Evolutionary conservation across 2,888 invertebrate genomes (phyloP), one percentile per base, ranked within the genome.

Genomic region (Leptogaster cylindrica): DNA sequence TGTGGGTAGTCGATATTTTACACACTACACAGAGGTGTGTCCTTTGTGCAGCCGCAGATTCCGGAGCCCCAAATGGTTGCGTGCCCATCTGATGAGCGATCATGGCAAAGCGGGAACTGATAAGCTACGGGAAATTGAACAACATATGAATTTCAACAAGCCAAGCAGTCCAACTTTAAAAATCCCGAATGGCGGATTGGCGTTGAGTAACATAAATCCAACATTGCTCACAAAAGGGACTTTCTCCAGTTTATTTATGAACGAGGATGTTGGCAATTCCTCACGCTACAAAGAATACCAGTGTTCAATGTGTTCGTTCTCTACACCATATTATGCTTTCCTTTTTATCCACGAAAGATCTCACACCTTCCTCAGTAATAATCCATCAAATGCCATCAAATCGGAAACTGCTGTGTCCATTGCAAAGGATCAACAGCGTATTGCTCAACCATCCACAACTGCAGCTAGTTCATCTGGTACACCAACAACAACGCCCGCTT

Each of bases 281-380:
- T 74, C 77, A 1, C 76, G 77, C 10, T 77, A 87, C 72, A 91
- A 93, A 80, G 89, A 89, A 70, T 95, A 95, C 82, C 90, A 92
- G 72, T 96, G 96, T 82, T 91, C 93, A 44, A 89, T 91, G 78
- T 96, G 96, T 79, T 89, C 91, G 65, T 96, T 95, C 79, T 89
- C 92, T 44, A 95, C 95, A 33, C 89, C 92, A 71, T 90, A 94
- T 77, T 85, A 95, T 75, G 94, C 95, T 65, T 92, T 95, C 76
- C 84, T 96, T 73, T 94, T 93, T 80, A 91, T 95, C 58, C 96
- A 96, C 82, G 95, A 96, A 79, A 88, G 93, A 74, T 91, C 93
- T 41, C 95, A 95, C 80, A 82, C 83, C 28, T 75, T 81, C 69
- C 73, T 80, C 12, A 81, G 75, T 51, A 71, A 68, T 39, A 50